These are phyloP conservation scores for Epiblema foenella DNA, from an alignment of 2,888 invertebrate species.

Conservation along the genomic window DNA sequence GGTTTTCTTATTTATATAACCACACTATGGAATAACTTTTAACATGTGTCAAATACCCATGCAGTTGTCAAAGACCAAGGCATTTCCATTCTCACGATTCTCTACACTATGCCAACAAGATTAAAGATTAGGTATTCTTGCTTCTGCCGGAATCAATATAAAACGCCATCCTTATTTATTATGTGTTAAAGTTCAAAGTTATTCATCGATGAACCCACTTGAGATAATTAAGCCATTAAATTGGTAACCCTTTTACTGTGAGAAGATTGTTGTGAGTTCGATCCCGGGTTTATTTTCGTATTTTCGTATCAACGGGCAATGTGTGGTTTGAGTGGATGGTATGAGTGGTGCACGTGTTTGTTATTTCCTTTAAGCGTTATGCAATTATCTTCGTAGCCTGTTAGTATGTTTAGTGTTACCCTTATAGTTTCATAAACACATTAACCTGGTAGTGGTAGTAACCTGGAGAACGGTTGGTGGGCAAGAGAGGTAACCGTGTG, in stretches of 20 bases:
- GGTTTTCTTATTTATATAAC: too few species aligned
- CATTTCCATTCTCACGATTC: conserved; percentile 56
- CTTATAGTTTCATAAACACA: background rate
- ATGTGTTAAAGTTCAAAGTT: conserved; percentile 29
- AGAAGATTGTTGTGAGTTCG: conserved; percentile 62
- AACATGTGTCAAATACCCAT: too few species aligned
- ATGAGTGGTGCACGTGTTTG: conserved; percentile 38
- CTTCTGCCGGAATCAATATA: conserved; percentile 15
- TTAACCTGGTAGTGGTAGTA: too few species aligned
- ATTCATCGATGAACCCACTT: conserved; percentile 57
- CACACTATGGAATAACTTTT: too few species aligned
- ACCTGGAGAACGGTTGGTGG: too few species aligned
- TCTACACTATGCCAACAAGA: conserved; percentile 51
- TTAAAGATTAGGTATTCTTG: conserved; percentile 26
- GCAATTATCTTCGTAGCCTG: background rate
- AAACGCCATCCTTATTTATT: conserved; percentile 7
- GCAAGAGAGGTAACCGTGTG: too few species aligned
- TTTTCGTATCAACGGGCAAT: conserved; percentile 61
- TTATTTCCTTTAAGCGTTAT: conserved; percentile 16
- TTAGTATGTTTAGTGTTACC: background rate
- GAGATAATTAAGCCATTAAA: conserved; percentile 82
- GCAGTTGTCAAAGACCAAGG: conserved; percentile 47
- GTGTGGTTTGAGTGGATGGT: conserved; percentile 61
- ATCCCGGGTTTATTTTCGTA: conserved; percentile 69
- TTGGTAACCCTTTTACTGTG: conserved; percentile 74